These are phyloP conservation scores for Mesorhabditis spiculigera DNA, from an alignment of 2,888 invertebrate species.

Conservation along the genomic window DNA sequence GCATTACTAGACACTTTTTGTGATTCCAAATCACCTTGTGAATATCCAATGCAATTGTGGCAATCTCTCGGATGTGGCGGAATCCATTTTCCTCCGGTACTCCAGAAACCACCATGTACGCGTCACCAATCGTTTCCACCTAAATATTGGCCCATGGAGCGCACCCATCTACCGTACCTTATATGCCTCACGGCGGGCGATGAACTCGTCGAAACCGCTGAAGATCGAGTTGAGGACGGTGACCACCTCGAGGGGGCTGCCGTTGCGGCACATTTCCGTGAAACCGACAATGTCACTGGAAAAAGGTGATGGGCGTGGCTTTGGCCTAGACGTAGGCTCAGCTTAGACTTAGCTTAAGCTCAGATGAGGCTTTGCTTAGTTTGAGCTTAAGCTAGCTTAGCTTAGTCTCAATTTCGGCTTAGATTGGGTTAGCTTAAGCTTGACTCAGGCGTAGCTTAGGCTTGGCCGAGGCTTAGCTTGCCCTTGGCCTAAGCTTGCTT, in stretches of 20 bases:
- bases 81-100: slow-evolving; percentile 54
- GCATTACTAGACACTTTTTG: no score
- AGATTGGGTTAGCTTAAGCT: no score
- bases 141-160: slow-evolving; percentile 17
- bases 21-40: slow-evolving; percentile 27
- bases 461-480: background rate
- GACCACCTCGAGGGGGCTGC: slow-evolving; percentile 51
- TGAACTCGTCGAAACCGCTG: slow-evolving; percentile 54
- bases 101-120: slow-evolving; percentile 55
- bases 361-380: background rate
- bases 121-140: slow-evolving; percentile 56
- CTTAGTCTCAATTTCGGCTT: no score
- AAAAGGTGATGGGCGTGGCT: no score
- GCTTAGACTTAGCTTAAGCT: background rate
- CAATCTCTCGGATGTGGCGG: slow-evolving; percentile 46
- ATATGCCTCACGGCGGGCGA: slow-evolving; percentile 43
- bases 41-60: slow-evolving; percentile 48
- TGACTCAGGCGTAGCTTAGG: no score
- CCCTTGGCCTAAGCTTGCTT: background rate
- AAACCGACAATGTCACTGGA: slow-evolving; percentile 53
- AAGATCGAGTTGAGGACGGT: slow-evolving; percentile 51
- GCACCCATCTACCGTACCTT: slow-evolving; percentile 21
- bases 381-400: no score
- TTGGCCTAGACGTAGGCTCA: no score
- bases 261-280: slow-evolving; percentile 47